Base-by-base conservation (phyloP, 2,113 vertebrate genomes). In the Heterotis niloticus region DNA sequence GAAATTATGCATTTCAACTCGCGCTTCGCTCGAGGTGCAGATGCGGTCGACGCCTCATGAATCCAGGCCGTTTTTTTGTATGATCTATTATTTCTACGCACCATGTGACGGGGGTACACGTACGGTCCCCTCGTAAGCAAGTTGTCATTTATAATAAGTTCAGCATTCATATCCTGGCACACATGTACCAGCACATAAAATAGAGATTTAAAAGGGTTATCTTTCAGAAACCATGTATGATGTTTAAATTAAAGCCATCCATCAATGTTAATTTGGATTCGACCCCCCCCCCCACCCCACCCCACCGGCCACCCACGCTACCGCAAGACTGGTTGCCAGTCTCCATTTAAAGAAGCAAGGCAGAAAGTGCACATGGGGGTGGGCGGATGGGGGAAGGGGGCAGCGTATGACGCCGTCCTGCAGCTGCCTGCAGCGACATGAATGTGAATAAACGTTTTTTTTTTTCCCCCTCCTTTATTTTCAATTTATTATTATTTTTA, bases 161-260 rank as follows among this genome's bases (percentile, higher is more conserved):
- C 34, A 78, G 29, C 66, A 57, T 59, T 78, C 65, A 67, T 78
- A 60, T 70, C 69, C 28, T 26, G 28, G 23, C 10, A 34, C 78
- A 79, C 78, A 64, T 73, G 69, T 79, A 54, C 44, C 44, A 12
- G 64, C 56, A 59, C 44, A 69, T 71, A 26, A 71, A 78, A 34
- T 71, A 52, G 18, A n/a, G 11, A 60, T 64, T 79, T 78, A 71
- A 51, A 69, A 60, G 26, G 26, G 67, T 56, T 51, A 54, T 73
- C 69, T 79, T 64, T 73, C 34, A 57, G 57, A 78, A 67, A 44
- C 60, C 64, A 59, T 60, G 65, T 65, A 73, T 65, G 59, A 72
- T 79, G 29, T 79, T 73, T 79, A 79, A 72, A 79, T 79, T 79
- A 79, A 79, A 79, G 78, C 69, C 69, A 79, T 79, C 69, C 54